Evolutionary conservation across 1,140 invertebrate genomes (phyloP).

Genomic region (Scaptomyza pallida): DNA sequence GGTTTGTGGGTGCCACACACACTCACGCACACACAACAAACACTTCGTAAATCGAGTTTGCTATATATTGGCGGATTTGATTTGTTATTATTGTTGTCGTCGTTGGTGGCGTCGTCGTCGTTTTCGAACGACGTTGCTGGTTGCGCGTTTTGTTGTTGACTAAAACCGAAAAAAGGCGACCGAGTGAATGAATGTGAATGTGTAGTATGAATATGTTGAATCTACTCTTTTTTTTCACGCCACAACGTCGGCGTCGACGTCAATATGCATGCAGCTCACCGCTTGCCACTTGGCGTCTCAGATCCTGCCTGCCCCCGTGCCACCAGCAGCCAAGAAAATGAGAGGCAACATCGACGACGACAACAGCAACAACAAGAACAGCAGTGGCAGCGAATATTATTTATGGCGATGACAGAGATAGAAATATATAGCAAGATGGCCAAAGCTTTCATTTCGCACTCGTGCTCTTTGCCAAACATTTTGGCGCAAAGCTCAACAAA

Average conservation of each 20-base stretch:
- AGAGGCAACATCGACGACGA: slow-evolving; percentile 3
- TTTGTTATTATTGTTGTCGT: background rate
- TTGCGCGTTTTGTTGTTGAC: slow-evolving; percentile 71
- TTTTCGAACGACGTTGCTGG: slow-evolving; percentile 39
- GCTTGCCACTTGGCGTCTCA: slow-evolving; percentile 3
- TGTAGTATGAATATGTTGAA: slow-evolving; percentile 61
- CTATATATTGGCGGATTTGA: background rate
- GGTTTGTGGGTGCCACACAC: too few relatives aligned
- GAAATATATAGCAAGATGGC: background rate
- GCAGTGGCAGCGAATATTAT: slow-evolving; percentile 62
- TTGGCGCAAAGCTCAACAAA: too few relatives aligned
- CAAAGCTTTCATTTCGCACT: slow-evolving; percentile 7
- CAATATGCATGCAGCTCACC: slow-evolving; percentile 15
- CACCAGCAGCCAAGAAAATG: background rate
- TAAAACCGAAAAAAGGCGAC: slow-evolving; percentile 51
- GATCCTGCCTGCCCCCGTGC: background rate
- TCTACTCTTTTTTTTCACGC: slow-evolving; percentile 46
- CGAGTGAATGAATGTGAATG: slow-evolving; percentile 48
- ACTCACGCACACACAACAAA: too few relatives aligned
- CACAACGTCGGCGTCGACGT: slow-evolving; percentile 30
- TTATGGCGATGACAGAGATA: slow-evolving; percentile 51
- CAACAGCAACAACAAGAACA: slow-evolving; percentile 16
- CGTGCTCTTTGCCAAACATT: background rate
- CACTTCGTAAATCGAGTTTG: background rate
- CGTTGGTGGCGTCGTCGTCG: background rate